These are phyloP conservation scores for Neocrepidodera transversa DNA, from an alignment of 2,888 invertebrate species.

Conservation along the genomic window DNA sequence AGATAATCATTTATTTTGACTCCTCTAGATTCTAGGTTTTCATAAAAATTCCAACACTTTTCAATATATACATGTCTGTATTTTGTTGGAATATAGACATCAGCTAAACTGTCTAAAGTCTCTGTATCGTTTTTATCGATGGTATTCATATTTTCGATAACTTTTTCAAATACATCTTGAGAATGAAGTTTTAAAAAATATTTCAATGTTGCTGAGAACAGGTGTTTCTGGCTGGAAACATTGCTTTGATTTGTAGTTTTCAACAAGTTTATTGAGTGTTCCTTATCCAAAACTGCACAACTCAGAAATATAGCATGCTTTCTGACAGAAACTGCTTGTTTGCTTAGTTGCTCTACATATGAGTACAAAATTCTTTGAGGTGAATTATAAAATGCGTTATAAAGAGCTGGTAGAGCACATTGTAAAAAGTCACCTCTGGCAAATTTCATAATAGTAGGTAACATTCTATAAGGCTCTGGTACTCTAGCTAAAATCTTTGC, in stretches of 20 bases:
- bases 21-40: constrained; percentile 18
- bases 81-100: constrained; percentile 30
- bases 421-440: constrained; percentile 42
- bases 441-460: constrained; percentile 36
- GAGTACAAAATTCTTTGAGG: constrained; percentile 33
- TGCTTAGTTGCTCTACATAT: constrained; percentile 31
- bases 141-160: constrained; percentile 30
- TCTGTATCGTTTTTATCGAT: constrained; percentile 40
- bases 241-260: constrained; percentile 25
- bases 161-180: constrained; percentile 28
- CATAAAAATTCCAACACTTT: constrained; percentile 35
- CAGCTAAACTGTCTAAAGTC: constrained; percentile 25
- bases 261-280: constrained; percentile 24
- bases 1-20: constrained; percentile 15
- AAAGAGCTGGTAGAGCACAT: constrained; percentile 33
- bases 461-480: constrained; percentile 25
- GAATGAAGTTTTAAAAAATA: constrained; percentile 41
- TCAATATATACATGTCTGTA: constrained; percentile 30
- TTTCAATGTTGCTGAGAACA: constrained; percentile 37
- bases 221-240: constrained; percentile 36
- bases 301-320: constrained; percentile 42
- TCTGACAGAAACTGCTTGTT: constrained; percentile 38
- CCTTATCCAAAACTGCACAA: constrained; percentile 33
- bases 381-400: constrained; percentile 37
- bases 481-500: constrained; percentile 31